Evolutionary conservation across 2,797 vertebrate species (phyloP).

Genomic region (Sebastiscus albofasciatus): DNA sequence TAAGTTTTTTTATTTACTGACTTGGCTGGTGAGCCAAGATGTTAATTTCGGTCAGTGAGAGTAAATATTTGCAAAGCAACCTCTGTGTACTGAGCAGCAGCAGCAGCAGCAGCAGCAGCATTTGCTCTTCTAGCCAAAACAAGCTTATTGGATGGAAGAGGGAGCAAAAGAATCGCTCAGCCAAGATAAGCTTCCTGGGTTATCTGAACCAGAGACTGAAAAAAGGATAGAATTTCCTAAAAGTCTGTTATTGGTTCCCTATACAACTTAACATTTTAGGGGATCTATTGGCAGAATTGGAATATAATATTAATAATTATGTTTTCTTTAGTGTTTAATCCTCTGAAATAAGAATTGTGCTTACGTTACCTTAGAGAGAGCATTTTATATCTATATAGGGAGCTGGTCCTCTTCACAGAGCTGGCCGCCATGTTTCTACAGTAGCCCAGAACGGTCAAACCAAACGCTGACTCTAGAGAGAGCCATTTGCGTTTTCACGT

Average conservation of each 20-base stretch:
- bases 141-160: neutral
- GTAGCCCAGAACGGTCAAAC: no score
- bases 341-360: no score
- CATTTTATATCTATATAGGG: no score
- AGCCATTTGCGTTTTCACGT: no score
- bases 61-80: constrained; percentile 22
- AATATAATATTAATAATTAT: no score
- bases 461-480: no score
- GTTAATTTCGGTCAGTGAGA: neutral
- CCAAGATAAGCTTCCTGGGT: neutral
- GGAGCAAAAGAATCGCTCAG: neutral
- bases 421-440: no score
- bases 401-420: no score
- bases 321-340: no score
- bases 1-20: constrained; percentile 10
- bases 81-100: neutral
- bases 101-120: neutral
- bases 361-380: no score
- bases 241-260: neutral
- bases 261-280: neutral
- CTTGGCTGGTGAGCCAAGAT: constrained; percentile 1
- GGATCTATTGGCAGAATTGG: no score
- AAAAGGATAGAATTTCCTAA: neutral
- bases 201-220: neutral
- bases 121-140: neutral